Conservation (phyloP, 2,113 vertebrate species). For the Nothobranchius furzeri region DNA sequence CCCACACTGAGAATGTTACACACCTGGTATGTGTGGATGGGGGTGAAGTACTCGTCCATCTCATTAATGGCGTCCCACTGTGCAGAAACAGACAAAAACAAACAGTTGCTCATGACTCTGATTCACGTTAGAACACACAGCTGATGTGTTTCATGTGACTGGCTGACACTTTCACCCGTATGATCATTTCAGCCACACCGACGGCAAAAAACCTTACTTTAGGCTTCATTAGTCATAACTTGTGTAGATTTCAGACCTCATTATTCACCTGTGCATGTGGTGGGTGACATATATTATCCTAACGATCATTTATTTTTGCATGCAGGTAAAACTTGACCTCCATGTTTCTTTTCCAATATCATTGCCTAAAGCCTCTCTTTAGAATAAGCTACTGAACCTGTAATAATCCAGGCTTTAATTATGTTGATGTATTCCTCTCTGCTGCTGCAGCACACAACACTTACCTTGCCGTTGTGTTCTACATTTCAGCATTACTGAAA, state of each 20-base stretch:
- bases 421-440: slow-evolving; percentile 23
- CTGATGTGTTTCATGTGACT: too few relatives aligned
- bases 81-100: slow-evolving; percentile 19
- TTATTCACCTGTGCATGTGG: too few relatives aligned
- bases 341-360: not conserved
- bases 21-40: slow-evolving; percentile 97
- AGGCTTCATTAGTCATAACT: too few relatives aligned
- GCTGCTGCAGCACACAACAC: not conserved
- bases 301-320: too few relatives aligned
- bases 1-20: slow-evolving; percentile 67
- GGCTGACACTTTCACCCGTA: not conserved
- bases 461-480: slow-evolving; percentile 15
- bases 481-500: slow-evolving; percentile 32
- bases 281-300: too few relatives aligned
- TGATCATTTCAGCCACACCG: too few relatives aligned
- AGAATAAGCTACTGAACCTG: not conserved
- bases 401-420: not conserved
- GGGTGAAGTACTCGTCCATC: slow-evolving; percentile 95
- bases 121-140: not conserved
- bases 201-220: too few relatives aligned
- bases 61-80: slow-evolving; percentile 98
- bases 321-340: not conserved
- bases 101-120: slow-evolving; percentile 16
- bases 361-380: not conserved
- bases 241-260: too few relatives aligned